These are phyloP conservation scores for Bilobella aurantiaca DNA, from an alignment of 1,140 invertebrate genomes.

Conservation along the genomic window DNA sequence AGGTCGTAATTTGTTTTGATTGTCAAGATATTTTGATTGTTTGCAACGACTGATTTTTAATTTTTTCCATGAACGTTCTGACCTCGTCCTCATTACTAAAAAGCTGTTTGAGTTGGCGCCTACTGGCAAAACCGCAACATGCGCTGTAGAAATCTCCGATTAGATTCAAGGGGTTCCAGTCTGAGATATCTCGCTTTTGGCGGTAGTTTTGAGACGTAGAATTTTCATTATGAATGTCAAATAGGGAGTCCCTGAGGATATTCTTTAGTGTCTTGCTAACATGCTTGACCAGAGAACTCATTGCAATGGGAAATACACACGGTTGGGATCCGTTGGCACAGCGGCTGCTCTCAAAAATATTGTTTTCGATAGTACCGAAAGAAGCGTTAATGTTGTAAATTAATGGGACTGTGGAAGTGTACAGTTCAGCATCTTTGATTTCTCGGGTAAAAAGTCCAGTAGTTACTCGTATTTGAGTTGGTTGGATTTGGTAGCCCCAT, in stretches of 20 bases:
- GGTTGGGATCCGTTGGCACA: no score
- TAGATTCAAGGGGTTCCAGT: not conserved
- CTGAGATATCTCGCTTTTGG: not conserved
- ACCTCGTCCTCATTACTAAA: not conserved
- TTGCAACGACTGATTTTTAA: not conserved
- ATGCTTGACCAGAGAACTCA: not conserved
- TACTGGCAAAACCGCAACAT: not conserved
- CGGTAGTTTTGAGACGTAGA: not conserved
- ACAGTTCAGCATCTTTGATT: not conserved
- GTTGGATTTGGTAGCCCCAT: not conserved
- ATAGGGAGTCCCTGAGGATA: not conserved
- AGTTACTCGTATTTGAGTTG: not conserved
- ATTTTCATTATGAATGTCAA: not conserved
- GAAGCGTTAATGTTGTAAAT: not conserved
- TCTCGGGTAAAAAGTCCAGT: not conserved
- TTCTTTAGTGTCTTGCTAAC: not conserved
- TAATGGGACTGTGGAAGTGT: not conserved
- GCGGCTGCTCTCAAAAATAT: no score
- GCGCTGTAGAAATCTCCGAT: not conserved
- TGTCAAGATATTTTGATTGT: not conserved
- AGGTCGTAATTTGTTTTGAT: not conserved
- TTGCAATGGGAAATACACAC: not conserved
- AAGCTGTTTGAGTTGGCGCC: not conserved
- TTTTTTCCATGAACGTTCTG: not conserved
- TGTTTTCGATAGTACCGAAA: not conserved